phyloP scores from a whole-genome alignment of 2,888 invertebrate genomes.

The Heliconius sara region DNA sequence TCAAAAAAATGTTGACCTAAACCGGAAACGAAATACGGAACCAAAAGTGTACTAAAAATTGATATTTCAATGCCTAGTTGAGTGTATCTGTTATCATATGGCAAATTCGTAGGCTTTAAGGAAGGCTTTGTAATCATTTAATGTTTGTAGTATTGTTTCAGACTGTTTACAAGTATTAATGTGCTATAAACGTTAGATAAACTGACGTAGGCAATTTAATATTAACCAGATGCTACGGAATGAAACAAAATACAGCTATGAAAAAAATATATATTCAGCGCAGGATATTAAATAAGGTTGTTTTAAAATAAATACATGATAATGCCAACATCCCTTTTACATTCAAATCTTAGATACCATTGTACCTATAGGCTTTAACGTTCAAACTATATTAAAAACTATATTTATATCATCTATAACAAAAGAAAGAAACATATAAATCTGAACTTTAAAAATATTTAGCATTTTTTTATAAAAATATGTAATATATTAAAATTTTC shows the following conservation, averaged over 20 bases:
- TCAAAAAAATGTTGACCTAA: background rate
- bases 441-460: too few species aligned
- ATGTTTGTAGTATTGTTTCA: slow-evolving; percentile 53
- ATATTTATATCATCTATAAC: too few species aligned
- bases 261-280: background rate
- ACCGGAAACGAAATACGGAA: background rate
- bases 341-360: too few species aligned
- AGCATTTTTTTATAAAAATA: background rate
- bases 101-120: slow-evolving; percentile 48
- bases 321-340: too few species aligned
- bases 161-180: slow-evolving; percentile 55
- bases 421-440: too few species aligned
- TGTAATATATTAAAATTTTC: background rate
- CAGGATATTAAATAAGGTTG: background rate
- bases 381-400: too few species aligned
- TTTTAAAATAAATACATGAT: background rate
- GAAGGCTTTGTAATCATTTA: slow-evolving; percentile 55
- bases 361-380: too few species aligned
- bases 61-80: slow-evolving; percentile 8
- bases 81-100: slow-evolving; percentile 37
- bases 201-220: slow-evolving; percentile 40
- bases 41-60: background rate
- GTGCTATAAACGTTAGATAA: slow-evolving; percentile 34
- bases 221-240: slow-evolving; percentile 6
- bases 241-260: background rate